phyloP scores from a whole-genome alignment of 1,140 invertebrate species.

The Eulimnadia texana region DNA sequence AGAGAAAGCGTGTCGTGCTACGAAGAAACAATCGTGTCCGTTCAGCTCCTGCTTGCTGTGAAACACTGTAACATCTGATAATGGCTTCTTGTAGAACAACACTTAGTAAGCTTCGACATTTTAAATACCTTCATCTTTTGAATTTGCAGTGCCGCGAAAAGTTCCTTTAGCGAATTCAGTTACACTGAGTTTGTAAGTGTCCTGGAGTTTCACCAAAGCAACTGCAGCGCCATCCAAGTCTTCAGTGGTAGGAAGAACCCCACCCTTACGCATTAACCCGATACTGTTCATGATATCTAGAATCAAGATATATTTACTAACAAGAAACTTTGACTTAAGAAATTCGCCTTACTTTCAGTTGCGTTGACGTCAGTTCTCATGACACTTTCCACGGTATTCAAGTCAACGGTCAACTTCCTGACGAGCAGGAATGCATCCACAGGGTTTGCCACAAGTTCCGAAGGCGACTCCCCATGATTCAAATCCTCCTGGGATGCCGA shows the following conservation, averaged over 20 bases:
- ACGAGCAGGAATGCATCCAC: neutral
- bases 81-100: neutral
- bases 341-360: neutral
- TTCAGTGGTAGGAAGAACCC: constrained; percentile 12
- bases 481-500: neutral
- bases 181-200: constrained; percentile 36
- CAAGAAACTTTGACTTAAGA: neutral
- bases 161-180: constrained; percentile 30
- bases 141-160: constrained; percentile 15
- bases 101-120: neutral
- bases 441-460: constrained; percentile 1
- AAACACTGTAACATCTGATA: constrained; percentile 1
- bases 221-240: constrained; percentile 35
- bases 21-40: constrained; percentile 29
- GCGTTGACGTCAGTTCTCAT: neutral
- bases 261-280: neutral
- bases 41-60: constrained; percentile 8
- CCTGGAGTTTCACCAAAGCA: constrained; percentile 35
- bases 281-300: neutral
- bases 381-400: neutral
- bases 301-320: too few species aligned
- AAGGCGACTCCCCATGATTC: neutral
- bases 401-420: neutral
- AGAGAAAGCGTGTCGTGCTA: constrained; percentile 30
- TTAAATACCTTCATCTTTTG: neutral